These are phyloP conservation scores for Bos indicus DNA, from an alignment of 2,113 vertebrate species.

Conservation along the genomic window DNA sequence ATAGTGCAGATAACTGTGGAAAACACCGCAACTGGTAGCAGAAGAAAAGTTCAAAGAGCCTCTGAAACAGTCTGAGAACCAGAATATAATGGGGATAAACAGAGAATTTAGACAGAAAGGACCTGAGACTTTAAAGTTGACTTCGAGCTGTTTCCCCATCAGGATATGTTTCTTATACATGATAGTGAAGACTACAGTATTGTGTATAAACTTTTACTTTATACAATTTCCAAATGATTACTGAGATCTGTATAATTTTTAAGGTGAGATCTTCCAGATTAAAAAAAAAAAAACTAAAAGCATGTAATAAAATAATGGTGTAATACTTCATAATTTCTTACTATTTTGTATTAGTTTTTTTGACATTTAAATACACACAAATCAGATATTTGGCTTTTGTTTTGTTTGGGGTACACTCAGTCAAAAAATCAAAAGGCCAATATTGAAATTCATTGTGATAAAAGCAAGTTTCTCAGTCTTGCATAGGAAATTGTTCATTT, in stretches of 20 bases:
- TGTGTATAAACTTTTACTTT: neutral
- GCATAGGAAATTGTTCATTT: neutral
- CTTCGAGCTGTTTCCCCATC: neutral
- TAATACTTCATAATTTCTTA: neutral
- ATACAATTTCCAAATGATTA: neutral
- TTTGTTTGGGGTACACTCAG: neutral
- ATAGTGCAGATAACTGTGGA: neutral
- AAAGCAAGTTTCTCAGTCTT: slow-evolving; percentile 17
- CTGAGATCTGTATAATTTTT: neutral
- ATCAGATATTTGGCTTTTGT: neutral
- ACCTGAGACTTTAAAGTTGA: neutral
- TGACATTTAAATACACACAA: neutral
- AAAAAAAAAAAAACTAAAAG: neutral
- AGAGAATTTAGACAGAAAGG: neutral
- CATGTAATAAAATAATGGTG: neutral
- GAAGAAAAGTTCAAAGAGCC: neutral
- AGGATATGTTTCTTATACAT: neutral
- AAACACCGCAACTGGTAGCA: neutral
- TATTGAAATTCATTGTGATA: neutral
- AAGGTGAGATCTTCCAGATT: neutral
- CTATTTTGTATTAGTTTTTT: neutral
- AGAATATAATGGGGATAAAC: neutral
- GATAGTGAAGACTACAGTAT: neutral
- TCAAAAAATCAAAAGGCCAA: neutral
- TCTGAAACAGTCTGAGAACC: neutral